These are phyloP conservation scores for Pachyrhynchus sulphureomaculatus DNA, from an alignment of 1,140 invertebrate species.

Conservation along the genomic window DNA sequence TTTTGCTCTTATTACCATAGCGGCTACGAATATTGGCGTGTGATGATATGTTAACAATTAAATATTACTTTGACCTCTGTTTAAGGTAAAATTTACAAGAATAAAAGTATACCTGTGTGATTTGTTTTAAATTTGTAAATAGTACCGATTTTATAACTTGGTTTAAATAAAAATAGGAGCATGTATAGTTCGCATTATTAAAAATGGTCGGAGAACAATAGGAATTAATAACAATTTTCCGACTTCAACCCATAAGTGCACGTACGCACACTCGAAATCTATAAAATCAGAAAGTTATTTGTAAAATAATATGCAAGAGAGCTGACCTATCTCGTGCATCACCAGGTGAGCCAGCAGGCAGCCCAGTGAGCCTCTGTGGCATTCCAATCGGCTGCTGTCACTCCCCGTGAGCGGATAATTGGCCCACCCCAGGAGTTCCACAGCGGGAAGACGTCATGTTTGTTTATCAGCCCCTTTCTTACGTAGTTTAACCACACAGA, in stretches of 20 bases:
- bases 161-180: too few relatives aligned
- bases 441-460: conserved; percentile 44
- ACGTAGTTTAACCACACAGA: conserved; percentile 16
- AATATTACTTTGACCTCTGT: too few relatives aligned
- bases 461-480: conserved; percentile 43
- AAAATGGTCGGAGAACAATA: too few relatives aligned
- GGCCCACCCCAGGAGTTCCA: conserved; percentile 51
- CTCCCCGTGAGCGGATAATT: conserved; percentile 52
- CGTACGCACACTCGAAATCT: conserved; percentile 7
- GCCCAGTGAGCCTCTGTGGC: conserved; percentile 40
- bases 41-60: too few relatives aligned
- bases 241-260: not conserved
- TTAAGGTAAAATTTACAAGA: too few relatives aligned
- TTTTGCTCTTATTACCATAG: too few relatives aligned
- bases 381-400: conserved; percentile 52
- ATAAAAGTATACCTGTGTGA: too few relatives aligned
- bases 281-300: conserved; percentile 25
- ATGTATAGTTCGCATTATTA: too few relatives aligned
- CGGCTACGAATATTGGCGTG: too few relatives aligned
- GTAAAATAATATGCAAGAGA: conserved; percentile 14
- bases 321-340: conserved; percentile 42
- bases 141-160: too few relatives aligned
- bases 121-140: too few relatives aligned
- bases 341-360: conserved; percentile 35
- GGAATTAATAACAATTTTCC: too few relatives aligned